Base-by-base conservation (phyloP, 2,888 invertebrate species). In the Cryptocephalus primarius region DNA sequence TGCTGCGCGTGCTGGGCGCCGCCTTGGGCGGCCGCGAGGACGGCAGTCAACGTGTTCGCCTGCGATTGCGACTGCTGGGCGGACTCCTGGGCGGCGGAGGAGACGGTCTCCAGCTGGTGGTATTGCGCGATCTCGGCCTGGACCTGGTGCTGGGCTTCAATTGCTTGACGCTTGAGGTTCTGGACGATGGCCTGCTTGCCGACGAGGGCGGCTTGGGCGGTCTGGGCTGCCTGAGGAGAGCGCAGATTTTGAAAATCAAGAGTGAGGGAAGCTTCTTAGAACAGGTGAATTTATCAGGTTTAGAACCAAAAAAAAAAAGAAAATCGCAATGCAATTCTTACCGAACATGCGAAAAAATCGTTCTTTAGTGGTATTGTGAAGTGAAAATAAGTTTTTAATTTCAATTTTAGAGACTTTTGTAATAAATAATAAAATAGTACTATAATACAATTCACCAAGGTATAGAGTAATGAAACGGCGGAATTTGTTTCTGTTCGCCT, bases 41-140 rank as follows among this genome's bases (percentile, higher is more conserved):
- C 85, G 39, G 83, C 82, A 62, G 83, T 83, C 41, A 85, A 59
- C 0, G 83, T 82, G 0, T 82, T 80, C 53, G 81, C 46, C 50
- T 59, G 60, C 60, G 81, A 79, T 72, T 79, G 78, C 33, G 84
- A 81, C 63, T 84, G 82, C 60, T 82, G 78, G 0, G 83, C 80
- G 0, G 83, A 74, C 56, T 81, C 77, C 31, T 80, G 80, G 0
- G 85, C 81, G 1, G 83, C 70, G 44, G 77, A 76, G 0, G 84
- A 79, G 0, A 85, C 68, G 47, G 81, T 70, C 64, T 84, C 81
- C 6, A 85, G 81, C 45, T 83, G 80, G 53, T 80, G 79, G 54
- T 84, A 66, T 66, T 85, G 85, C 63, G 76, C 74, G 55, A 80
- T 74, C 59, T 85, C 85, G 1, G 76, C 75, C 55, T 82, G 79